Percentiles rank a stretch among this genome's conserved stretches.
Evolutionary conservation across 2,797 vertebrate genomes (phyloP).

Genomic region (Clarias pachynema): DNA sequence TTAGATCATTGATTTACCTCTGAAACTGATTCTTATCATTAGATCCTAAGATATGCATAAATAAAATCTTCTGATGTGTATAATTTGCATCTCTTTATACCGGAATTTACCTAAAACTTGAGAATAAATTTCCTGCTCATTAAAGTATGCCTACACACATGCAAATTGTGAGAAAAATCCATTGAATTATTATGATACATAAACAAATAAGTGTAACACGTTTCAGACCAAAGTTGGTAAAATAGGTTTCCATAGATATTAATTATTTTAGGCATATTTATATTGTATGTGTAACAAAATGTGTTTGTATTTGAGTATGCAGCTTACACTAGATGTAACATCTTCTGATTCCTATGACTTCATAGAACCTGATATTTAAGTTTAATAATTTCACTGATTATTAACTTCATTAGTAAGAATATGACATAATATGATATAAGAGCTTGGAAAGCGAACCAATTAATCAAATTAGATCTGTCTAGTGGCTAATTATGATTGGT

Average conservation of each 20-base stretch:
- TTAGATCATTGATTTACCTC: not conserved
- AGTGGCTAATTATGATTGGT: not conserved
- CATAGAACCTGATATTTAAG: not conserved
- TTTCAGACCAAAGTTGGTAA: not conserved
- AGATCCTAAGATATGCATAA: not conserved
- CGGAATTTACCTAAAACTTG: constrained; percentile 9
- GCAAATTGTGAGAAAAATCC: constrained; percentile 15
- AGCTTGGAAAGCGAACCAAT: not conserved
- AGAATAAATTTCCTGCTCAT: constrained; percentile 17
- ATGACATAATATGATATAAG: no score
- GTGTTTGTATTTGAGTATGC: not conserved
- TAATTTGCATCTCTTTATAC: constrained; percentile 20
- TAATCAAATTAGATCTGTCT: not conserved
- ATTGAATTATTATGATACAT: not conserved
- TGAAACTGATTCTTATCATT: not conserved
- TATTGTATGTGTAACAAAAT: not conserved
- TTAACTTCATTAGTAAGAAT: no score
- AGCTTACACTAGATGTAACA: constrained; percentile 28
- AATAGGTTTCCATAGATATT: not conserved
- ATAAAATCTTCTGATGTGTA: not conserved
- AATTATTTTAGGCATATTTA: not conserved
- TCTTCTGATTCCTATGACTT: not conserved
- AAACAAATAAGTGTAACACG: not conserved
- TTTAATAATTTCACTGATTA: not conserved
- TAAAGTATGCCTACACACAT: constrained; percentile 18